phyloP scores from a whole-genome alignment of 2,113 vertebrate species.

The Puntigrus tetrazona region DNA sequence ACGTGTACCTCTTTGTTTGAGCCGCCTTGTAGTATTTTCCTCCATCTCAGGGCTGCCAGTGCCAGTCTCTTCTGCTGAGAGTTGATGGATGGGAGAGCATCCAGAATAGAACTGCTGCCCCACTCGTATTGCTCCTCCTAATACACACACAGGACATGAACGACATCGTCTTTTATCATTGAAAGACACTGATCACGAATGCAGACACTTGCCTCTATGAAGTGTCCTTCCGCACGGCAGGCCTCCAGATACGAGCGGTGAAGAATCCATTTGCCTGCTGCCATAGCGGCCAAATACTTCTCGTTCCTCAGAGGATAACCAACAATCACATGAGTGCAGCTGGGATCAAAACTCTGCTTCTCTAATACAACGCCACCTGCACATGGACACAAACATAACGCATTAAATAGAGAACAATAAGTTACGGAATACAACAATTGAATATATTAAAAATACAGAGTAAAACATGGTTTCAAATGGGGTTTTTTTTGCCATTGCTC shows the following conservation, averaged over 20 bases:
- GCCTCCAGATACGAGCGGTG: slow-evolving; percentile 96
- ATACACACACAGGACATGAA: slow-evolving; percentile 23
- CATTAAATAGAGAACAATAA: background rate
- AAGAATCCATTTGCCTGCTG: slow-evolving; percentile 96
- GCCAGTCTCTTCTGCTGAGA: slow-evolving; percentile 88
- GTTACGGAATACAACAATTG: background rate
- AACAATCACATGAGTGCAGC: slow-evolving; percentile 93
- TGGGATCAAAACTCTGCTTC: slow-evolving; percentile 92
- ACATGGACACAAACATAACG: background rate
- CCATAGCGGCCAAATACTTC: slow-evolving; percentile 94
- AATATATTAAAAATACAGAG: background rate
- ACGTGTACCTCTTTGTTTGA: slow-evolving; percentile 69
- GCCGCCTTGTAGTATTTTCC: slow-evolving; percentile 81
- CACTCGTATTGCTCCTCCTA: slow-evolving; percentile 97
- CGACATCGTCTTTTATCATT: background rate
- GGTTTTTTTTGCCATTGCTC: too few relatives aligned
- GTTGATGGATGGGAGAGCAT: slow-evolving; percentile 82
- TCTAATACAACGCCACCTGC: slow-evolving; percentile 89
- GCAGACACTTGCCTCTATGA: slow-evolving; percentile 77
- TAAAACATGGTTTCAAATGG: too few relatives aligned
- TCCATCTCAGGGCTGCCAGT: slow-evolving; percentile 91
- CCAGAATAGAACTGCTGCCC: slow-evolving; percentile 88
- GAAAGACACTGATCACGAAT: background rate
- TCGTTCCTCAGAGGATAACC: slow-evolving; percentile 94
- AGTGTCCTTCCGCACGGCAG: slow-evolving; percentile 80